A percentile compares a stretch with the other conserved stretches of the same genome.
phyloP scores from a whole-genome alignment of 2,888 invertebrate genomes.

The Rhimphoctona megacephalus region DNA sequence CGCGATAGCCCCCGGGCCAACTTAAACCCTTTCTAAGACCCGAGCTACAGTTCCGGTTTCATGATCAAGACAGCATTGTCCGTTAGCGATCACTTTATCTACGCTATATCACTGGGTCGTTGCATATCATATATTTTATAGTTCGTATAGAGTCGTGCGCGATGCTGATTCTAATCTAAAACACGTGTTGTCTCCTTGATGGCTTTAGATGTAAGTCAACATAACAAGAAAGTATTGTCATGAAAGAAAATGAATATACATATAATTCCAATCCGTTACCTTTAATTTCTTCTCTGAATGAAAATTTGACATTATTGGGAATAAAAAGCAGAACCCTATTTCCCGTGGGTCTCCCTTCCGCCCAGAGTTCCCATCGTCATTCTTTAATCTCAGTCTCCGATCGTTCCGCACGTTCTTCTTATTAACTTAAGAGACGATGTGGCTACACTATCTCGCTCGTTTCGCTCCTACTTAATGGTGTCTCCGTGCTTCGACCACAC shows the following conservation, averaged over 20 bases:
- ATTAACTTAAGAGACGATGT: conserved; percentile 61
- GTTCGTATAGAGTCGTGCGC: conserved; percentile 22
- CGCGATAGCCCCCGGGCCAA: conserved; percentile 63
- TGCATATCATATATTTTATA: conserved; percentile 35
- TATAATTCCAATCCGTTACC: neutral
- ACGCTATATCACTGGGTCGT: conserved; percentile 17
- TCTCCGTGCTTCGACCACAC: conserved; percentile 63
- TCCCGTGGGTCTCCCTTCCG: conserved; percentile 28
- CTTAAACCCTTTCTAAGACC: conserved; percentile 69
- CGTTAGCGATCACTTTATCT: conserved; percentile 48
- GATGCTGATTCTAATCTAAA: conserved; percentile 32
- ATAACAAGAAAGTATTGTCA: conserved; percentile 4
- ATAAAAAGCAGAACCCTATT: neutral
- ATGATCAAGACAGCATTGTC: conserved; percentile 62
- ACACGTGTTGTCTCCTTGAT: conserved; percentile 38
- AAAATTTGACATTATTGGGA: conserved; percentile 22
- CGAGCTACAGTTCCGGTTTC: conserved; percentile 69
- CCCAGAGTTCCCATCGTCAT: conserved; percentile 42
- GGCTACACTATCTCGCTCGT: conserved; percentile 55
- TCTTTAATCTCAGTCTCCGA: conserved; percentile 61
- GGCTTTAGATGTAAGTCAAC: conserved; percentile 9
- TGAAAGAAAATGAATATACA: neutral
- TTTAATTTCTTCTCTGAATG: conserved; percentile 22
- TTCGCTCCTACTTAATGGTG: conserved; percentile 65
- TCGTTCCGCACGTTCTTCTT: conserved; percentile 64